Conservation (phyloP, 1,140 invertebrate species). For the Papilio glaucus region DNA sequence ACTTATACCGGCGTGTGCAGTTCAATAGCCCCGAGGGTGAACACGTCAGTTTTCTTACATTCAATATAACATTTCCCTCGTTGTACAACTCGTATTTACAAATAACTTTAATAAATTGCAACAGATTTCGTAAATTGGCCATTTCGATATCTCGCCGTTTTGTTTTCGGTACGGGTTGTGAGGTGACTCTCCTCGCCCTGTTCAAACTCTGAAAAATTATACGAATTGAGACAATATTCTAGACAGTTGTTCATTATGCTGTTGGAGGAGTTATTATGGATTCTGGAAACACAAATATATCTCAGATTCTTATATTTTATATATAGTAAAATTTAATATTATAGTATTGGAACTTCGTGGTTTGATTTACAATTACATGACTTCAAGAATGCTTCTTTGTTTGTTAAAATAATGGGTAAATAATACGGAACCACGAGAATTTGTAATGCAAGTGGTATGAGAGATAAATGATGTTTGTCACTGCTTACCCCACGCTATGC, state of each 20-base stretch:
- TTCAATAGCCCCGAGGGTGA: neutral
- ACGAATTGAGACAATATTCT: neutral
- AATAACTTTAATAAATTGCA: slow-evolving; percentile 20
- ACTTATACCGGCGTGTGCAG: neutral
- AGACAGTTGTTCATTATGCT: neutral
- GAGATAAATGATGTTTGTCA: no score
- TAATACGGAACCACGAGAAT: no score
- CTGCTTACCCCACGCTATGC: no score
- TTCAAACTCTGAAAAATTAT: neutral
- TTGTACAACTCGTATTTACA: no score
- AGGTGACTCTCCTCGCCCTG: neutral
- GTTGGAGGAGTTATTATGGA: neutral
- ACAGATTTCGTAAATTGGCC: slow-evolving; percentile 25
- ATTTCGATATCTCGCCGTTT: slow-evolving; percentile 7
- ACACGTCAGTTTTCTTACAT: neutral
- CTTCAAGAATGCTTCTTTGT: no score
- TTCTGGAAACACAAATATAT: neutral
- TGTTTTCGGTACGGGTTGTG: neutral
- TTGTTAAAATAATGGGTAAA: no score
- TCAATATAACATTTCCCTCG: slow-evolving; percentile 16
- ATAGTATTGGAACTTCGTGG: no score
- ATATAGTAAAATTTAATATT: no score
- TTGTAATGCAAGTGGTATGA: no score
- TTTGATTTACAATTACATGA: no score
- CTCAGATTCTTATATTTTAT: neutral